Conservation (phyloP, 1,140 invertebrate species). For the Drosophila repleta region DNA sequence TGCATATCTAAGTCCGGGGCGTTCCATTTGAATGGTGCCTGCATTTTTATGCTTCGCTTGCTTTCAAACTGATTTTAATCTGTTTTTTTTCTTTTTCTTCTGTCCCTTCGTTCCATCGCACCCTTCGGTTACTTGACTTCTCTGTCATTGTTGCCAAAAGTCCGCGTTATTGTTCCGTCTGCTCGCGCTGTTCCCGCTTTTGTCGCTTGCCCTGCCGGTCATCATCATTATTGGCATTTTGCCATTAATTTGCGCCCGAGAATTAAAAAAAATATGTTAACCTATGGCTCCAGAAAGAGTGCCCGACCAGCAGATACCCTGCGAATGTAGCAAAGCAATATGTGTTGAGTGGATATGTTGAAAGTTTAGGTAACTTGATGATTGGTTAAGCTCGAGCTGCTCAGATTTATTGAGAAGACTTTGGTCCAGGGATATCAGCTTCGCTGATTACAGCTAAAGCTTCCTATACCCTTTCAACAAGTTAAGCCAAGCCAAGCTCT, state of each 20-base stretch:
- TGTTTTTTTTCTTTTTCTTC: conserved; percentile 72
- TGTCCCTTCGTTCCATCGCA: conserved; percentile 63
- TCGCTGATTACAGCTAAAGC: no score
- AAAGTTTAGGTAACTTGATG: no score
- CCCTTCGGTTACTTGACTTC: conserved; percentile 24
- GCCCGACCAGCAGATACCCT: not conserved
- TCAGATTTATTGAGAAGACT: no score
- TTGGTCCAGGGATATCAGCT: no score
- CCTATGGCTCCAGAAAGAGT: not conserved
- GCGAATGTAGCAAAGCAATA: not conserved
- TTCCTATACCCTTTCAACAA: no score
- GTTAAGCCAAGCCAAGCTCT: no score
- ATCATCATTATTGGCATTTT: conserved; percentile 55
- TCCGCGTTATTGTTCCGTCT: conserved; percentile 39
- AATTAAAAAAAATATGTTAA: conserved; percentile 33
- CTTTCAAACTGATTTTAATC: conserved; percentile 76
- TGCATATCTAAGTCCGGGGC: not conserved
- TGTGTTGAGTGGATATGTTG: no score
- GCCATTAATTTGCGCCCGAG: conserved; percentile 65
- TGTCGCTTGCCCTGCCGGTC: conserved; percentile 6
- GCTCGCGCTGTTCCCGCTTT: conserved; percentile 16
- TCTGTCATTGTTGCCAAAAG: conserved; percentile 72
- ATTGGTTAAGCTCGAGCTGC: no score
- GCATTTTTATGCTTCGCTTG: conserved; percentile 73
- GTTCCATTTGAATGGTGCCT: conserved; percentile 12